These are phyloP conservation scores for Helleia helle DNA, from an alignment of 2,888 invertebrate species.

Conservation along the genomic window DNA sequence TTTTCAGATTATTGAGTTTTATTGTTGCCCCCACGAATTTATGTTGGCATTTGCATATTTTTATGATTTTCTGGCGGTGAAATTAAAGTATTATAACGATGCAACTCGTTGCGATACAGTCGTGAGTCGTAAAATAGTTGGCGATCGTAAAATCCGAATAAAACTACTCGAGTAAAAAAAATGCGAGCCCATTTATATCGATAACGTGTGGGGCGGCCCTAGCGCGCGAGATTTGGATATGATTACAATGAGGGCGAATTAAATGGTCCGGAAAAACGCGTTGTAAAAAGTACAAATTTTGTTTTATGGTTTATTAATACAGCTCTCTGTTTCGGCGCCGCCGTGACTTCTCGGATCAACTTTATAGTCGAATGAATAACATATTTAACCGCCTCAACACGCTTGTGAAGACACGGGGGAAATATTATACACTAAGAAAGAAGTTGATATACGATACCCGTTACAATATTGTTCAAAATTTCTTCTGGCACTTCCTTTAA, in stretches of 20 bases:
- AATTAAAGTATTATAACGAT: slow-evolving; percentile 70
- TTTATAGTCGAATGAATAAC: no score
- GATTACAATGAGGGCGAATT: slow-evolving; percentile 12
- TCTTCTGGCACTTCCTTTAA: no score
- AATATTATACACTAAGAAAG: no score
- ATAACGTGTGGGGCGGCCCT: slow-evolving; percentile 17
- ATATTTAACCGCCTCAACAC: no score
- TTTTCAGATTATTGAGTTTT: slow-evolving; percentile 45
- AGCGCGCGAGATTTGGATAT: slow-evolving; percentile 17
- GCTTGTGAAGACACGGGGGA: no score
- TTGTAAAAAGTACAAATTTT: slow-evolving; percentile 1
- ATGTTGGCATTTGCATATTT: slow-evolving; percentile 66
- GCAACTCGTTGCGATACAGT: slow-evolving; percentile 58
- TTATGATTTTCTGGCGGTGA: slow-evolving; percentile 66
- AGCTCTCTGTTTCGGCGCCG: no score
- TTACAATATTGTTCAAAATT: no score
- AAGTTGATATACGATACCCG: no score
- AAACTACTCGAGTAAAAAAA: slow-evolving; percentile 58
- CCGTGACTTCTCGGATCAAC: background rate
- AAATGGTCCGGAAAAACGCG: slow-evolving; percentile 19
- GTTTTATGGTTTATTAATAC: background rate
- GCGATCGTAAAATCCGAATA: slow-evolving; percentile 60
- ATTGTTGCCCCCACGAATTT: slow-evolving; percentile 46
- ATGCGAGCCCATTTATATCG: slow-evolving; percentile 46
- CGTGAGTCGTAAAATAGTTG: slow-evolving; percentile 59